A percentile compares a stretch with the other conserved stretches of the same genome.
Evolutionary conservation across 2,113 vertebrate genomes (phyloP).

Genomic region (Phaethon lepturus): DNA sequence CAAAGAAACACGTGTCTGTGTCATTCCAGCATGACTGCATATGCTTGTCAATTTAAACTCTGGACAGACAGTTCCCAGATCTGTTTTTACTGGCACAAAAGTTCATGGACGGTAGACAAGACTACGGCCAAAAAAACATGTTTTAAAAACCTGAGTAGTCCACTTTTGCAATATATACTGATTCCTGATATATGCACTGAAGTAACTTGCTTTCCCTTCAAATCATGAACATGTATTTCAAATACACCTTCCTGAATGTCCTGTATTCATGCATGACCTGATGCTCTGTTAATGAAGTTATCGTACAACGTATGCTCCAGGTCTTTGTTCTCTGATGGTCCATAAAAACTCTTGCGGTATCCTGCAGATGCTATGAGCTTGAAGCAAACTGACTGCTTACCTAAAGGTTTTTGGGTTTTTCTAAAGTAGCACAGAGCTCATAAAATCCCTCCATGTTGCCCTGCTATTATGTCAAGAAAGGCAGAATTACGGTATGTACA

Average conservation of each 20-base stretch:
- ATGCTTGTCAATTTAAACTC: background rate
- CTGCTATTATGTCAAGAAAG: background rate
- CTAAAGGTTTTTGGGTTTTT: background rate
- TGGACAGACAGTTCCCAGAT: background rate
- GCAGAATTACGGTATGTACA: background rate
- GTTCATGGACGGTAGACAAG: background rate
- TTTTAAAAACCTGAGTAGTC: background rate
- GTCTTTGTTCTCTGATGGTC: background rate
- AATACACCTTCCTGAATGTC: background rate
- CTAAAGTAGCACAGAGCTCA: background rate
- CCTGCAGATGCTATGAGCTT: background rate
- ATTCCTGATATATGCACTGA: background rate
- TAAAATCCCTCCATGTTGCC: background rate
- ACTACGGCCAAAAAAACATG: background rate
- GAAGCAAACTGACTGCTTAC: background rate
- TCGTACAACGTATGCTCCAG: accelerated
- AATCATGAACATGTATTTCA: background rate
- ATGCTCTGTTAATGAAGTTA: background rate
- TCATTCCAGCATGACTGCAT: background rate
- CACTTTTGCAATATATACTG: background rate
- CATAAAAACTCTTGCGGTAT: background rate
- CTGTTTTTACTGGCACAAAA: background rate
- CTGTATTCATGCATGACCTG: background rate
- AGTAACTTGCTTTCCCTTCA: background rate
- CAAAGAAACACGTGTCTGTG: background rate